Percentiles rank a stretch among this genome's conserved stretches.
These are phyloP conservation scores for Melinaea marsaeus DNA, from an alignment of 2,888 invertebrate genomes.

Conservation along the genomic window DNA sequence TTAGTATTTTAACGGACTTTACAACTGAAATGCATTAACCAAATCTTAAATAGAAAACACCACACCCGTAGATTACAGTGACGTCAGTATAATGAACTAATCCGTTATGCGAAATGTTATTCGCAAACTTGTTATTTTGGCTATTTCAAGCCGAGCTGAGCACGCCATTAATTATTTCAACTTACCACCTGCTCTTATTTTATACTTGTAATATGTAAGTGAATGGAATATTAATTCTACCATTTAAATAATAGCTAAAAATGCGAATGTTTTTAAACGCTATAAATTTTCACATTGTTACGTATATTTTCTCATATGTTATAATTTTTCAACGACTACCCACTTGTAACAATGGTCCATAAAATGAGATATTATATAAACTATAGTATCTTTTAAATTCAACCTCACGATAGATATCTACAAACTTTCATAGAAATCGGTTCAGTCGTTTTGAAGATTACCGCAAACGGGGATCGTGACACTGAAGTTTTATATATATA, in stretches of 20 bases:
- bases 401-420: too few relatives aligned
- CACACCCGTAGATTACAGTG: neutral
- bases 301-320: neutral
- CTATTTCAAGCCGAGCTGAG: slow-evolving; percentile 23
- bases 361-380: too few relatives aligned
- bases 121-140: slow-evolving; percentile 17
- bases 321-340: neutral
- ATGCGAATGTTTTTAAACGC: neutral
- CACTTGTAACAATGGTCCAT: neutral
- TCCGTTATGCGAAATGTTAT: slow-evolving; percentile 19
- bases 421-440: too few relatives aligned
- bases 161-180: slow-evolving; percentile 33
- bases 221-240: neutral
- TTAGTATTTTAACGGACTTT: too few relatives aligned
- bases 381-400: too few relatives aligned
- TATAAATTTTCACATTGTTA: neutral
- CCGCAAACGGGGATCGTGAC: too few relatives aligned
- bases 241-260: neutral
- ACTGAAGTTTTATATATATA: too few relatives aligned
- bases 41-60: neutral
- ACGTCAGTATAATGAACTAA: slow-evolving; percentile 11
- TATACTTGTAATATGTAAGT: slow-evolving; percentile 7
- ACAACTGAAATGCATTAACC: too few relatives aligned
- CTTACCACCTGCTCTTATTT: slow-evolving; percentile 31
- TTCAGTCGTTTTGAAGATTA: too few relatives aligned